Percentiles rank a stretch among this genome's conserved stretches.
phyloP scores from a whole-genome alignment of 2,888 invertebrate species.

The Pseudeuparius sepicola region DNA sequence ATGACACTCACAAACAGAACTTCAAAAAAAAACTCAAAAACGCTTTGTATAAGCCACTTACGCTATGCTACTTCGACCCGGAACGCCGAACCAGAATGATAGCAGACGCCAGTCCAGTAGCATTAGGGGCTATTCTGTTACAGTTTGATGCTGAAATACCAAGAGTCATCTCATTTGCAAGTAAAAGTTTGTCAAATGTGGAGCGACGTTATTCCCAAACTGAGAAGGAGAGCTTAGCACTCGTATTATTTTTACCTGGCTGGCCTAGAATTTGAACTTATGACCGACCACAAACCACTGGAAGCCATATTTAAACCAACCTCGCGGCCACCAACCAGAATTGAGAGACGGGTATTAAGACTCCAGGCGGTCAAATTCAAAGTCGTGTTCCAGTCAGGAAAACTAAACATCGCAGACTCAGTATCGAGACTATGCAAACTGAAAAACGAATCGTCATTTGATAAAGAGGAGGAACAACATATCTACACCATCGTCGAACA shows the following conservation, averaged over 20 bases:
- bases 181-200: constrained; percentile 22
- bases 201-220: constrained; percentile 31
- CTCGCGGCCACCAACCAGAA: constrained; percentile 25
- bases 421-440: constrained; percentile 22
- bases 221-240: constrained; percentile 33
- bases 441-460: constrained; percentile 15
- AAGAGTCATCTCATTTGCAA: constrained; percentile 24
- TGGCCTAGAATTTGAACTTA: too few species aligned
- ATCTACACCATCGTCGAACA: constrained; percentile 19
- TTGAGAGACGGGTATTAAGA: constrained; percentile 26
- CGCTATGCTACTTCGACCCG: constrained; percentile 23
- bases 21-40: constrained; percentile 15
- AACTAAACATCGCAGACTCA: constrained; percentile 25
- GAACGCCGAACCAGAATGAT: constrained; percentile 21
- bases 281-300: too few species aligned
- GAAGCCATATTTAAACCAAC: constrained; percentile 28
- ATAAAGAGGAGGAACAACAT: constrained; percentile 19
- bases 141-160: constrained; percentile 23
- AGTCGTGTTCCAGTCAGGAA: constrained; percentile 23
- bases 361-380: constrained; percentile 22
- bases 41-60: constrained; percentile 12
- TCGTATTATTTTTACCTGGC: constrained; percentile 38
- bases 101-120: too few species aligned
- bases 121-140: constrained; percentile 27
- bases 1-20: too few species aligned